Evolutionary conservation across 2,888 invertebrate species (phyloP), one percentile per base, ranked within the genome.

Genomic region (Pherbina coryleti): DNA sequence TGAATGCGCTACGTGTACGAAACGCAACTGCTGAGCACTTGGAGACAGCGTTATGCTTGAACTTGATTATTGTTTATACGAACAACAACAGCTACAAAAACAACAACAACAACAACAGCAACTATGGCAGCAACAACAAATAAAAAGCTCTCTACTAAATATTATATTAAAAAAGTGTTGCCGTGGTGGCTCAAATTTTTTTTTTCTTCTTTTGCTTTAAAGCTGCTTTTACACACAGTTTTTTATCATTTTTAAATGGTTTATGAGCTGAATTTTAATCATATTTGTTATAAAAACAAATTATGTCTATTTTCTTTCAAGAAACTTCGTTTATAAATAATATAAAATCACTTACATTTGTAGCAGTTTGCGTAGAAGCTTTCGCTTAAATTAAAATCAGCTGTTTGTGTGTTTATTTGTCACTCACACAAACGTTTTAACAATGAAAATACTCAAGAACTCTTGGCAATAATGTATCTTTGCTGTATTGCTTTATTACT

Each of bases 1-100:
- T 62, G 53, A 81, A 81, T 79, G 77, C 79, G 78, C 81, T 80
- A 82, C 82, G 82, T 81, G 80, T 82, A 81, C 79, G 72, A 76
- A 77, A 81, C 77, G 72, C 79, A 82, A 78, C 81, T 80, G 73
- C 73, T 72, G 72, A 57, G 60, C 51, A n/a, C 66, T 74, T 37
- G 31, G 72, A 37, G 62, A 28, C 73, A 4, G 53, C 60, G 71
- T 81, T 81, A 78, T 78, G 67, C 81, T 81, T 82, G 81, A 82
- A 82, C 81, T 81, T 82, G 82, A 80, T 80, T 78, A 67, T 75
- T 74, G 72, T 78, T 81, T 74, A 74, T 74, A 62, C 44, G 72
- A 67, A n/a, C 64, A n/a, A 22, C 28, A 31, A 37, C 67, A 49
- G 37, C 69, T 19, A 44, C 22, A 22, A 44, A 19, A 14, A 69